A percentile compares a stretch with the other conserved stretches of the same genome.
phyloP scores from a whole-genome alignment of 1,140 invertebrate species.

The Eriocheir sinensis region DNA sequence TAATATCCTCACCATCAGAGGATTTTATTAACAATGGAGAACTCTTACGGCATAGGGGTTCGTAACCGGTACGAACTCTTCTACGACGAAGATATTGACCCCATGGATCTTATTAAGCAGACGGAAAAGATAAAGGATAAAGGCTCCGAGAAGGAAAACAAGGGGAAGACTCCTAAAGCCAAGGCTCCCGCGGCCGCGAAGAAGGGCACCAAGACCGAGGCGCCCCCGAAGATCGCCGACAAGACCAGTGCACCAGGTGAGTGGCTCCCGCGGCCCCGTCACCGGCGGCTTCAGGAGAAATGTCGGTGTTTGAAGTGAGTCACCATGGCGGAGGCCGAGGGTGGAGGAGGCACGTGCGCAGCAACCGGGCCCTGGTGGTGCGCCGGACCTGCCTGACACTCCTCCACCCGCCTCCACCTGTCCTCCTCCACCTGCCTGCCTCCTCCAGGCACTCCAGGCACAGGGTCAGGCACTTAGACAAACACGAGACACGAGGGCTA shows the following conservation, averaged over 20 bases:
- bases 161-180: slow-evolving; percentile 79
- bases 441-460: background rate
- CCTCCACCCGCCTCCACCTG: background rate
- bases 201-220: slow-evolving; percentile 82
- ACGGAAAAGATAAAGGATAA: slow-evolving; percentile 91
- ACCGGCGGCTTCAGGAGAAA: background rate
- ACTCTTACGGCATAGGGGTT: slow-evolving; percentile 94
- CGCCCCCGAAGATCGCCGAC: slow-evolving; percentile 67
- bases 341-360: slow-evolving; percentile 68
- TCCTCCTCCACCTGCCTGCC: background rate
- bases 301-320: background rate
- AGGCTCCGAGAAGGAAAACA: slow-evolving; percentile 92
- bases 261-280: background rate
- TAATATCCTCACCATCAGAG: slow-evolving; percentile 82
- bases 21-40: slow-evolving; percentile 88
- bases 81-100: slow-evolving; percentile 92
- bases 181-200: slow-evolving; percentile 87
- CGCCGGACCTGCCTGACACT: background rate
- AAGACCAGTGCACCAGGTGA: slow-evolving; percentile 67
- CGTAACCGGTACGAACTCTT: slow-evolving; percentile 96
- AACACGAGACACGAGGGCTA: background rate
- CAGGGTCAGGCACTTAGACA: background rate
- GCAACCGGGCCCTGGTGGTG: slow-evolving; percentile 5
- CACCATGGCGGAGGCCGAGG: background rate
- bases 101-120: slow-evolving; percentile 90